Percentiles rank a stretch among this genome's conserved stretches.
Evolutionary conservation across 2,113 vertebrate species (phyloP).

Genomic region (Axis porcinus): DNA sequence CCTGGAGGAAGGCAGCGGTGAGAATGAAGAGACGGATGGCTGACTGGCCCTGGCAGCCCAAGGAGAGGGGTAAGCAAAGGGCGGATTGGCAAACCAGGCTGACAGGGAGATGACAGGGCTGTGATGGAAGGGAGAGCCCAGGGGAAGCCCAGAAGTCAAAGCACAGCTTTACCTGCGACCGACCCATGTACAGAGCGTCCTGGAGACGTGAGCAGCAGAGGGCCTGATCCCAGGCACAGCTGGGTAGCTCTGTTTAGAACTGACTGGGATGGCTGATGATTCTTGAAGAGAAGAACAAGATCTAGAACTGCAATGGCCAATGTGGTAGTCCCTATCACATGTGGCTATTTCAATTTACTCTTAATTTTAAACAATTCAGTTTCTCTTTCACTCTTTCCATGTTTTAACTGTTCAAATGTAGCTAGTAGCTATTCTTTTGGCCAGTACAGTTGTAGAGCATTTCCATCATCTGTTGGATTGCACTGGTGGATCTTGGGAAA

Average conservation of each 20-base stretch:
- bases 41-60: neutral
- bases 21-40: neutral
- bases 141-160: neutral
- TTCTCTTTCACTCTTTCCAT: neutral
- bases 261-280: neutral
- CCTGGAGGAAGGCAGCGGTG: neutral
- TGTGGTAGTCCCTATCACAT: neutral
- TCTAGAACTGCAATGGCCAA: neutral
- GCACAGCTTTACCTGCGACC: neutral
- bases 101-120: neutral
- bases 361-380: neutral
- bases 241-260: neutral
- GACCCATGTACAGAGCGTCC: accelerated
- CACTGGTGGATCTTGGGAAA: neutral
- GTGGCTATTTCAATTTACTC: neutral
- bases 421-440: neutral
- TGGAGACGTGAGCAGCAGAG: neutral
- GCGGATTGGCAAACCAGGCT: neutral
- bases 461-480: neutral
- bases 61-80: neutral
- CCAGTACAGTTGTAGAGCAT: neutral
- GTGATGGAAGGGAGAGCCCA: neutral
- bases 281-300: neutral
- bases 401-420: neutral
- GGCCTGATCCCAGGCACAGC: neutral